Conservation (phyloP, 2,888 invertebrate genomes). For the Cryptocheilus praepositus region DNA sequence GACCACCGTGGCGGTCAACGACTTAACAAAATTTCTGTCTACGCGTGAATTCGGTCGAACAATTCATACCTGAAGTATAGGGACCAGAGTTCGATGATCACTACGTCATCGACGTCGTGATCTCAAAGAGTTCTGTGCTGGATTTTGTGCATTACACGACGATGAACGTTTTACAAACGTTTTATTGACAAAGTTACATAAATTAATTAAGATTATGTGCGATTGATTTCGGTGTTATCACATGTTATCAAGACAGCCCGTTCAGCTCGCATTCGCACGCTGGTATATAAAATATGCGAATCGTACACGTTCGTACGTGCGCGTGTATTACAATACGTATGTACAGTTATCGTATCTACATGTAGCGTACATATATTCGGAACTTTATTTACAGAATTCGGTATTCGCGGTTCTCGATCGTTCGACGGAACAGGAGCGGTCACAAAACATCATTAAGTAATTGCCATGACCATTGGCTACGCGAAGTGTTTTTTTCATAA, state of each 20-base stretch:
- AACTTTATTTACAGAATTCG: too few species aligned
- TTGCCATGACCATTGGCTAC: neutral
- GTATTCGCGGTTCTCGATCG: too few species aligned
- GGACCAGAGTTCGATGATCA: too few species aligned
- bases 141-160: neutral
- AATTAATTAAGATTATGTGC: constrained; percentile 37
- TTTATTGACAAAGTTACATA: constrained; percentile 37
- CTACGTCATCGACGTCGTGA: too few species aligned
- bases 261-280: constrained; percentile 25
- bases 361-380: too few species aligned
- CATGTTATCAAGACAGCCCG: constrained; percentile 44
- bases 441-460: neutral
- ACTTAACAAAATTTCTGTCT: too few species aligned
- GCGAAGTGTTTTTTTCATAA: neutral
- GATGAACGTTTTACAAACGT: constrained; percentile 16
- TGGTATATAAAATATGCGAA: constrained; percentile 41
- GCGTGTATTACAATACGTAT: constrained; percentile 12
- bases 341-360: constrained; percentile 8
- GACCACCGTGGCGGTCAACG: too few species aligned
- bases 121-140: too few species aligned
- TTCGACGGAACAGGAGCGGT: too few species aligned
- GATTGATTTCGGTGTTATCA: constrained; percentile 37
- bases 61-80: too few species aligned
- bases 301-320: neutral
- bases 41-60: too few species aligned